Conservation (phyloP, 1,140 invertebrate genomes). For the Brachionus asplanchnoidis region DNA sequence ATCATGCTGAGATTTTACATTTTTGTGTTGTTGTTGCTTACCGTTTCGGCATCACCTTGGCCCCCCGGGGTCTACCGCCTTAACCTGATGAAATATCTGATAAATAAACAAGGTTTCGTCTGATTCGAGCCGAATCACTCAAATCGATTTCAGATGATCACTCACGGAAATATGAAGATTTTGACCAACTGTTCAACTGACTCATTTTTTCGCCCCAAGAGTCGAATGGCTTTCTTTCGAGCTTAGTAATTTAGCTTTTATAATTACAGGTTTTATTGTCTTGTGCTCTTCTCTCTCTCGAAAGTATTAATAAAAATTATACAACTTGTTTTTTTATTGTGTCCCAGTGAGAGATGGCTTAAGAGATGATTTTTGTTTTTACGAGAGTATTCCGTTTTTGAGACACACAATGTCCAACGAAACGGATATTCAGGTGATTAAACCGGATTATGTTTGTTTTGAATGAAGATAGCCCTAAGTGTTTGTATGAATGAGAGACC, state of each 20-base stretch:
- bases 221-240: not conserved
- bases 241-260: not conserved
- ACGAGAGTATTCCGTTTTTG: not conserved
- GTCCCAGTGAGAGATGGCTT: not conserved
- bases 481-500: not conserved
- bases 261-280: constrained; percentile 2
- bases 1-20: not conserved
- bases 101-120: not conserved
- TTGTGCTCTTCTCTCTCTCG: not conserved
- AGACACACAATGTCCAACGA: not conserved
- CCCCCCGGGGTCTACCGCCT: not conserved
- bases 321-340: not conserved
- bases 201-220: not conserved
- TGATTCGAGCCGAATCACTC: not conserved
- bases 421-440: constrained; percentile 36
- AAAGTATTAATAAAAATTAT: constrained; percentile 6
- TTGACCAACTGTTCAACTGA: not conserved
- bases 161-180: not conserved
- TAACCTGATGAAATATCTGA: not conserved
- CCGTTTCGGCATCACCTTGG: not conserved
- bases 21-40: not conserved
- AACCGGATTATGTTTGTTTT: not conserved
- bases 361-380: not conserved
- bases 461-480: constrained; percentile 11
- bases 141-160: not conserved